Evolutionary conservation across 2,888 invertebrate species (phyloP), one percentile per base, ranked within the genome.

Genomic region (Oxyteleia sp.): DNA sequence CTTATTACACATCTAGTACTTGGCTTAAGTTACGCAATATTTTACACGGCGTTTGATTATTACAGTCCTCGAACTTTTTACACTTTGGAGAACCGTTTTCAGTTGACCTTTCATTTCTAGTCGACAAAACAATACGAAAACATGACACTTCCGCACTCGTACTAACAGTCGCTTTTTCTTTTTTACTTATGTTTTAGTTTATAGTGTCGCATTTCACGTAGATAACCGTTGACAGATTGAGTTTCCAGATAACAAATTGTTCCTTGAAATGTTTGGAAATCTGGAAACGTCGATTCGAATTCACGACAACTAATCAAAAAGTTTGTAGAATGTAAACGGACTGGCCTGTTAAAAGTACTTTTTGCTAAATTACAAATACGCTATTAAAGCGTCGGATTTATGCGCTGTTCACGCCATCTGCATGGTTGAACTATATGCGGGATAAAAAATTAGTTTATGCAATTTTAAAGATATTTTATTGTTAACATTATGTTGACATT

Each of bases 131-230:
- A 20, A 49, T 10, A 49, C 20, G 26, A 35, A 49, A 23, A 49
- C 8, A 38, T 16, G 1, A 47, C 0, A 10, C 15, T 47, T 20
- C 13, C 15, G 20, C 26, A 47, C 26, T 38, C 11, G 18, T 41
- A 64, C 75, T 63, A 43, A 57, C 15, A n/a, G 32, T 53, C 38
- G 11, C 3, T 16, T 29, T 76, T 49, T 76, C 23, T 23, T 59
- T 66, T 76, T 20, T 47, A 66, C 66, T 59, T 68, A 16, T 66
- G 49, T 59, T 64, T 47, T 26, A 59, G 35, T 76, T 76, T 68
- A 53, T 55, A 75, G 57, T 49, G 57, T 75, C 55, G 26, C 64
- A 66, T 75, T 75, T 66, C 59, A 66, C 49, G 59, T 66, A 66
- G 49, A 75, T 59, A 51, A 59, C 23, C 7, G 41, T 72, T 29